Percentiles rank a stretch among this genome's conserved stretches.
Evolutionary conservation across 2,888 invertebrate genomes (phyloP).

Genomic region (Cerastoderma edule): DNA sequence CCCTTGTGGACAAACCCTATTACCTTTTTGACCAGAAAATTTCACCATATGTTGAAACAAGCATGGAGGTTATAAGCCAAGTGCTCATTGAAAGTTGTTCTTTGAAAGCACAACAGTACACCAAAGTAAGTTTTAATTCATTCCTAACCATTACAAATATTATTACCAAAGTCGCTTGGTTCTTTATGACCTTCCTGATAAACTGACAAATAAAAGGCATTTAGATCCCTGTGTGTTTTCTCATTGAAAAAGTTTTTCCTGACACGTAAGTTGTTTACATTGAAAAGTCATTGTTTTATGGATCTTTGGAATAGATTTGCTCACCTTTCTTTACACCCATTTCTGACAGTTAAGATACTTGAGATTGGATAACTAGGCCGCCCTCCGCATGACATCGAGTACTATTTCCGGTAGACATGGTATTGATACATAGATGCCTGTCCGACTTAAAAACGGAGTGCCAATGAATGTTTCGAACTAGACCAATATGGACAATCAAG

Average conservation of each 20-base stretch:
- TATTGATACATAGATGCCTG: too few species aligned
- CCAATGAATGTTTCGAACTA: too few species aligned
- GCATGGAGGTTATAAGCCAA: conserved; percentile 60
- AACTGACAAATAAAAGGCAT: not conserved
- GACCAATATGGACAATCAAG: too few species aligned
- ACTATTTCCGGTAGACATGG: too few species aligned
- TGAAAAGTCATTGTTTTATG: not conserved
- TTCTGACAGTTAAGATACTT: too few species aligned
- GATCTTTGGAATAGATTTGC: too few species aligned
- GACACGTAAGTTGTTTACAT: too few species aligned
- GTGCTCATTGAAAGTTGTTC: conserved; percentile 62
- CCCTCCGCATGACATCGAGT: too few species aligned
- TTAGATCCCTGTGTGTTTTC: not conserved
- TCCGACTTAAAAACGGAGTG: too few species aligned
- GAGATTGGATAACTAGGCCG: too few species aligned
- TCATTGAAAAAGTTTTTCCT: not conserved
- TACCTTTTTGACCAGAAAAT: conserved; percentile 59
- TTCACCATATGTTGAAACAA: conserved; percentile 52
- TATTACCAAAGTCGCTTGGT: not conserved
- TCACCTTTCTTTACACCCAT: too few species aligned
- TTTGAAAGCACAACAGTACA: conserved; percentile 44
- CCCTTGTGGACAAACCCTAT: conserved; percentile 53
- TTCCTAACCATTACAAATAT: too few species aligned
- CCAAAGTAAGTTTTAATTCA: conserved; percentile 49
- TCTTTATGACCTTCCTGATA: not conserved